These are phyloP conservation scores for Rhynchonycteris naso DNA, from an alignment of 2,797 vertebrate genomes.

Conservation along the genomic window DNA sequence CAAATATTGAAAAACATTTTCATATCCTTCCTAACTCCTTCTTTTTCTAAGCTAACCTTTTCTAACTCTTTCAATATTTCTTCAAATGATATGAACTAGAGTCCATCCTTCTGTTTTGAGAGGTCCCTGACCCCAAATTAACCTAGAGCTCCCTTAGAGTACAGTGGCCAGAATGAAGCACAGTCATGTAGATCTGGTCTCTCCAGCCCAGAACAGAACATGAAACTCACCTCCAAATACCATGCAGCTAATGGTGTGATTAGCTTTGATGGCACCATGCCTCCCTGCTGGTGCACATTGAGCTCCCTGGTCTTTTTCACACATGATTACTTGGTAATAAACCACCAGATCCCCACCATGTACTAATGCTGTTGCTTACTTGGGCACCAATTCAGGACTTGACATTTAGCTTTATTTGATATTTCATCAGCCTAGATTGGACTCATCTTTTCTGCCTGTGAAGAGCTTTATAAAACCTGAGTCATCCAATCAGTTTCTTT, in stretches of 20 bases:
- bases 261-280: background rate
- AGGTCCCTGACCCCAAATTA: background rate
- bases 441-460: background rate
- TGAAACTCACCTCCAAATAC: background rate
- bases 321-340: background rate
- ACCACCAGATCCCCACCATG: background rate
- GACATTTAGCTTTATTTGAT: background rate
- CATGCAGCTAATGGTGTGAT: fast-evolving
- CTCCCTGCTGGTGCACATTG: background rate
- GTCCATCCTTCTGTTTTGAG: background rate
- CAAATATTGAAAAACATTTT: background rate
- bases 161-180: background rate
- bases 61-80: background rate
- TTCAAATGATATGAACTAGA: background rate
- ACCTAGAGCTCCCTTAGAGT: background rate
- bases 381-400: background rate
- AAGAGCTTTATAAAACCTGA: background rate
- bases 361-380: background rate
- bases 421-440: background rate
- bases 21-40: background rate
- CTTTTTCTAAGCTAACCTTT: background rate
- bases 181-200: background rate
- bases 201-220: background rate
- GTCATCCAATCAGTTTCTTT: background rate
- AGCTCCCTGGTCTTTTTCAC: background rate